Conservation (phyloP, 1,140 invertebrate species). For the Drosophila chauvacae region DNA sequence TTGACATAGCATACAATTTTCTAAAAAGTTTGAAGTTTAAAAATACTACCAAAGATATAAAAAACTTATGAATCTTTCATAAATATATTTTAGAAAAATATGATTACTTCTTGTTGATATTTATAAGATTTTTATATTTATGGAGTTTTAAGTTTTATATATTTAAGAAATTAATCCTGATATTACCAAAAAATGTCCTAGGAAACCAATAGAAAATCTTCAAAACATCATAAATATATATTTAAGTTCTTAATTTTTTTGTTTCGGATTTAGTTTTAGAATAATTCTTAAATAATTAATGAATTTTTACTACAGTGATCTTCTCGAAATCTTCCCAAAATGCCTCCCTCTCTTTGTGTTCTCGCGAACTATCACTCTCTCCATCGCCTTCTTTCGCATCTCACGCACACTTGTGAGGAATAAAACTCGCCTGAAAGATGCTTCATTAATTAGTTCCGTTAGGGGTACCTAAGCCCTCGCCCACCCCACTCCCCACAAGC, state of each 20-base stretch:
- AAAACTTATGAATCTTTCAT: background rate
- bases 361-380: background rate
- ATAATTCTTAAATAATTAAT: background rate
- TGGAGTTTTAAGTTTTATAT: background rate
- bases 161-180: too few relatives aligned
- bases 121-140: too few relatives aligned
- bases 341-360: background rate
- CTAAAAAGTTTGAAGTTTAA: too few relatives aligned
- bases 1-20: too few relatives aligned
- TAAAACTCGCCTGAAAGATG: constrained; percentile 68
- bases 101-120: background rate
- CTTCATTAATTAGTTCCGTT: constrained; percentile 81
- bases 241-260: background rate
- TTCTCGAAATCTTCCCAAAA: background rate
- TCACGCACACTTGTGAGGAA: constrained; percentile 19
- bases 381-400: background rate
- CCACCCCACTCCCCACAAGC: background rate
- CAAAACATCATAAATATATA: background rate
- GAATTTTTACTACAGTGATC: background rate
- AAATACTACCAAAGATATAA: too few relatives aligned
- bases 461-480: constrained; percentile 7
- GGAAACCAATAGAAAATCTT: background rate
- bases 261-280: accelerated
- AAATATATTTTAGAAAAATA: background rate
- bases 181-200: too few relatives aligned